These are phyloP conservation scores for Paraescarpia echinospica DNA, from an alignment of 1,140 invertebrate genomes.

Conservation along the genomic window DNA sequence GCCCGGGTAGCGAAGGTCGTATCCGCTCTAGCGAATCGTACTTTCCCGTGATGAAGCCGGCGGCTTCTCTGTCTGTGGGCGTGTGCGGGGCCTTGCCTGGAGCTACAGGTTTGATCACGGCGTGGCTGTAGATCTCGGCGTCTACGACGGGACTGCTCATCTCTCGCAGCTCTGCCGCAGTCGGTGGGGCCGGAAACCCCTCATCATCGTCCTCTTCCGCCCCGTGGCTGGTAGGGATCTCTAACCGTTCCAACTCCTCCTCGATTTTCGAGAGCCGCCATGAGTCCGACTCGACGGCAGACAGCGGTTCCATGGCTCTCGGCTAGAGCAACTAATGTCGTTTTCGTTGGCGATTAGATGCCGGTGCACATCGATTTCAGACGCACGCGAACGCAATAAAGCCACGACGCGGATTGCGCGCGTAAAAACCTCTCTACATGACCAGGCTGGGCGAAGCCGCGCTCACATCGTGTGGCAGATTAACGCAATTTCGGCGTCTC, in stretches of 20 bases:
- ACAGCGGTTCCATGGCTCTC: neutral
- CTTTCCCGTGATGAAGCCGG: constrained; percentile 37
- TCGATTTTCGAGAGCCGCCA: constrained; percentile 18
- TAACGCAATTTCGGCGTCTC: neutral
- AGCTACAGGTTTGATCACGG: neutral
- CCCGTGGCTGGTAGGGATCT: neutral
- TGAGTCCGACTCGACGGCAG: neutral
- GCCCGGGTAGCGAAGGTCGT: constrained; percentile 15
- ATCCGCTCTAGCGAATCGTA: constrained; percentile 41
- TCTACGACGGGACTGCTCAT: neutral
- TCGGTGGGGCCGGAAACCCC: neutral
- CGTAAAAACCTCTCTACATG: neutral
- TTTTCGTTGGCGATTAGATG: neutral
- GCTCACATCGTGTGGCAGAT: neutral
- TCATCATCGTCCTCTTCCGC: neutral
- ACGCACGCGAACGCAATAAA: neutral
- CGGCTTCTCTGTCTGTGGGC: neutral
- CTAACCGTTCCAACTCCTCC: constrained; percentile 3
- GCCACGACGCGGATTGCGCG: neutral
- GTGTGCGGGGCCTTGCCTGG: neutral
- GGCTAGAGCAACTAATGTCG: neutral
- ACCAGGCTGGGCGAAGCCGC: neutral
- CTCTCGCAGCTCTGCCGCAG: neutral
- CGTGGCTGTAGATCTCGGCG: constrained; percentile 17
- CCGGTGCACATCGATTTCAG: neutral